Percentiles rank a stretch among this genome's conserved stretches.
Evolutionary conservation across 2,113 vertebrate genomes (phyloP).

Genomic region (Eonycteris spelaea): DNA sequence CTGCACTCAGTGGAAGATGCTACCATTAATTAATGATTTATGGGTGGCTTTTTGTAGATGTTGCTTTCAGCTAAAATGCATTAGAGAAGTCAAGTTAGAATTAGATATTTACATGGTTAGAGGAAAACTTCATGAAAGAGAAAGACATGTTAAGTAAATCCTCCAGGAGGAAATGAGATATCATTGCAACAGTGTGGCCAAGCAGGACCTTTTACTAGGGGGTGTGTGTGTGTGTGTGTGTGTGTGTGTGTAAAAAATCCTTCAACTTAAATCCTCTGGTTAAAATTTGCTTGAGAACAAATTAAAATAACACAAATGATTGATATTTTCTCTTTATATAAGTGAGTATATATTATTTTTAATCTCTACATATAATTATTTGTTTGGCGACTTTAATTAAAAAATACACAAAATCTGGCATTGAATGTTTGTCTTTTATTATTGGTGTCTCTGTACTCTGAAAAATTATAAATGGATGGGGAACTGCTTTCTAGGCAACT

Average conservation of each 20-base stretch:
- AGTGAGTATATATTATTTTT: neutral
- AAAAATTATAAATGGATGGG: constrained; percentile 11
- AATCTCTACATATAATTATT: constrained; percentile 3
- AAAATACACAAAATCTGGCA: neutral
- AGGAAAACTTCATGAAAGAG: neutral
- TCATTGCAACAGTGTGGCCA: neutral
- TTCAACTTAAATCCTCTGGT: neutral
- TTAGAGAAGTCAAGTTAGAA: neutral
- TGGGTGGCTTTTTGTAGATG: constrained; percentile 17
- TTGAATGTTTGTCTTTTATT: constrained; percentile 6
- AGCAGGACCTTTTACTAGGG: neutral
- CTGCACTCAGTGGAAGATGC: neutral
- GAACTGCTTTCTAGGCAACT: constrained; percentile 13
- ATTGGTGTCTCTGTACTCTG: neutral
- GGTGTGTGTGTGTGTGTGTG: neutral
- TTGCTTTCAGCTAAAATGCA: constrained; percentile 33
- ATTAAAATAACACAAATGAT: neutral
- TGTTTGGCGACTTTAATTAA: neutral
- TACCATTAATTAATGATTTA: constrained; percentile 6
- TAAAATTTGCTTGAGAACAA: constrained; percentile 16
- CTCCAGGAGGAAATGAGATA: neutral
- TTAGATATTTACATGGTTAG: neutral
- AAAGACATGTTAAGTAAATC: neutral
- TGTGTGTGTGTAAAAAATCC: neutral
- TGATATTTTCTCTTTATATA: neutral